Evolutionary conservation across 30 jellyfish, hydroid and myxozoan species (phyloP).

Genomic region (Hydractinia symbiolongicarpus): DNA sequence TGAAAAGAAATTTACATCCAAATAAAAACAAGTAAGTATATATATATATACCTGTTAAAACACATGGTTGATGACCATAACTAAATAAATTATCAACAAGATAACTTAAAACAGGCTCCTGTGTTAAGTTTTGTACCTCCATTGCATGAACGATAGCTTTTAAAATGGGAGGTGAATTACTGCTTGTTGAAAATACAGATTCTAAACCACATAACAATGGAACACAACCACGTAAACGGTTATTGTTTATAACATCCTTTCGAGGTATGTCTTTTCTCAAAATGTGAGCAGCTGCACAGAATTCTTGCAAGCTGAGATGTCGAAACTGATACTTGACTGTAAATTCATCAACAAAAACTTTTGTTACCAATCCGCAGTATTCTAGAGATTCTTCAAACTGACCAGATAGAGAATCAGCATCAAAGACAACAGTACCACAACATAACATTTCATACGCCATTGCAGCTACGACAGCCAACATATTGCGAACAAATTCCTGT

Average conservation of each 20-base stretch:
- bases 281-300: slow-evolving; percentile 6
- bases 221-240: not conserved
- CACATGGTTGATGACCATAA: too few relatives aligned
- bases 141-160: not conserved
- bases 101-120: too few relatives aligned
- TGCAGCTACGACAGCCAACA: not conserved
- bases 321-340: not conserved
- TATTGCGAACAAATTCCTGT: not conserved
- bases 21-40: too few relatives aligned
- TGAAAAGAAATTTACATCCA: too few relatives aligned
- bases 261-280: not conserved
- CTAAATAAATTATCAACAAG: too few relatives aligned
- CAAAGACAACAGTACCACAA: not conserved
- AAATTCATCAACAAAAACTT: not conserved
- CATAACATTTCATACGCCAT: slow-evolving; percentile 2
- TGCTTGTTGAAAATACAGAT: not conserved
- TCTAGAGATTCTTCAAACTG: not conserved
- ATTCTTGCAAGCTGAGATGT: slow-evolving; percentile 9
- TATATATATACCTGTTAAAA: too few relatives aligned
- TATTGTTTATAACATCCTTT: not conserved
- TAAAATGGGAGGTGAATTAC: slow-evolving; percentile 6
- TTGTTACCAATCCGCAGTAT: slow-evolving; percentile 1
- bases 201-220: not conserved
- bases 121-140: not conserved
- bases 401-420: not conserved